Evolutionary conservation across 1,140 invertebrate genomes (phyloP), one percentile per base, ranked within the genome.

Genomic region (Drosophila grimshawi): DNA sequence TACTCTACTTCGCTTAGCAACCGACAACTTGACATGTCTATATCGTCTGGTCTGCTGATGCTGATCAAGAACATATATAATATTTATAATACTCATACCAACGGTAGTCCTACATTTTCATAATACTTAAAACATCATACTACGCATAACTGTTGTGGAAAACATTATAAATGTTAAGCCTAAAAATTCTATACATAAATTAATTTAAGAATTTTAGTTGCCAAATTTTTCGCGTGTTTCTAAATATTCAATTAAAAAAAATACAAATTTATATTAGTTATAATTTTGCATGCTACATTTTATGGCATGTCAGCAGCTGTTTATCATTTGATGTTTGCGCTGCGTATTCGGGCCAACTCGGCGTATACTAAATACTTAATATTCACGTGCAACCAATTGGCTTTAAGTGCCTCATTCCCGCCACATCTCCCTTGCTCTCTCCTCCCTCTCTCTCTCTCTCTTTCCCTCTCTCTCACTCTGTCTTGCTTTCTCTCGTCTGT

Each of bases 291-390:
- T 73, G 48, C 30, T 46, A 49, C 30, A 59, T 57, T 64, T 75
- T 64, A 70, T 51, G 71, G 68, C 55, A 81, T 78, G 67, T 64
- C 57, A 82, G 78, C 82, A 88, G 82, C 79, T 86, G 83, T 71
- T 80, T 80, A 64, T n/a, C 43, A 59, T 66, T 52, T 64, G 19
- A 71, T 79, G 67, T 85, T 80, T 83, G 43, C 67, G 60, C 19
- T 19, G 19, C 19, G 19, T 1, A 19, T 19, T 19, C 19, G 19
- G 1, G 19, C 19, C 19, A 19, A 19, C 19, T 19, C 19, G 19
- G 19, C 81, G 80, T 85, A 80, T 72, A 72, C 63, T 72, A 67
- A 51, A 48, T 72, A 39, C 45, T 51, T 35, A 33, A 61, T 56
- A 67, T 86, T 79, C 82, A 79, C 79, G 76, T 82, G 82, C 76